Base-by-base conservation (phyloP, 2,797 vertebrate species). In the Fistularia commersonii region DNA sequence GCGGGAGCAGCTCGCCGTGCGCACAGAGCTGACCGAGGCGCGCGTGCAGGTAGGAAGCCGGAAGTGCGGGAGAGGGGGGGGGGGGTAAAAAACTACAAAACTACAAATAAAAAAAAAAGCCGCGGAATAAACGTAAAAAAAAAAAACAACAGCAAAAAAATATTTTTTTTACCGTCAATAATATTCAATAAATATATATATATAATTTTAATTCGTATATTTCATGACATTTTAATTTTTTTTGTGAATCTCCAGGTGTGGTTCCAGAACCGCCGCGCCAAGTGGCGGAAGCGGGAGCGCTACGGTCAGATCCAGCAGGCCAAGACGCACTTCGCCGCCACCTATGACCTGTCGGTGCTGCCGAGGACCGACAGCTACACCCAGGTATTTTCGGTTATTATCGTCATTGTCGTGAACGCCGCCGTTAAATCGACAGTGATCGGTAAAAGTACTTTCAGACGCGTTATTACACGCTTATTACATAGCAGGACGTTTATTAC, bases 261-360 rank as follows among this genome's bases (percentile, higher is more conserved):
- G 97, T 99, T 99, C 85, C 96, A 99, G 87, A 99, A 99, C 89
- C 86, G 97, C 88, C 94, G 97, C 85, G 97, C 97, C 1, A 99
- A 98, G 69, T 99, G 97, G 97, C 92, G 97, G 79, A 99, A 99
- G 75, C 85, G 97, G 57, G 97, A 99, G 75, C 93, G 97, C 1
- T 99, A 97, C 57, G 97, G 97, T n/a, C 96, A 98, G 82, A 95
- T 98, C 69, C 97, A 99, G 57, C 97, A 99, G 74, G 95, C 96
- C 54, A 98, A 98, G 81, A 96, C 86, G 49, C 97, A 98, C 82
- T 99, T 97, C 62, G 93, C 96, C 32, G 92, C 96, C 48, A 93
- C 95, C 2, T 99, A 99, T 61, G 97, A 99, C 38, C 88, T 99
- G 66, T 96, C 97, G 1, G 94, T 98, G 77, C 75, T 99, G 54